Evolutionary conservation across 2,113 vertebrate genomes (phyloP).

Genomic region (Laterallus jamaicensis): DNA sequence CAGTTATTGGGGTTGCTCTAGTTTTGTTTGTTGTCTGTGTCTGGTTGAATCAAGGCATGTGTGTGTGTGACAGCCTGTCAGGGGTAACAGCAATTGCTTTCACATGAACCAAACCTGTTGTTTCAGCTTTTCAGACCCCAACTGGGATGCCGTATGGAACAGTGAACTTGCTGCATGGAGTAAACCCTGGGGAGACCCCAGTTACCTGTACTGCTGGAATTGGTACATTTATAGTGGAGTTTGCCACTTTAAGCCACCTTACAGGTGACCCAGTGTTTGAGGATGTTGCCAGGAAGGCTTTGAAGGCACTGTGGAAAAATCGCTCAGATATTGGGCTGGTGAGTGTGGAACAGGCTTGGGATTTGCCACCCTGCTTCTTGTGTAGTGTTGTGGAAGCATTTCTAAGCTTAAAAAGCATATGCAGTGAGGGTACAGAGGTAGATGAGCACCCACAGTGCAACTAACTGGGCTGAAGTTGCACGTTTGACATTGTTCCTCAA

Average conservation of each 20-base stretch:
- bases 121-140: conserved; percentile 92
- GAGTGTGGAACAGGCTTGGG: conserved; percentile 28
- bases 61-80: not conserved
- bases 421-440: not conserved
- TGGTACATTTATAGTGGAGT: conserved; percentile 97
- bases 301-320: conserved; percentile 89
- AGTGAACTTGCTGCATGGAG: conserved; percentile 90
- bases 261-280: conserved; percentile 91
- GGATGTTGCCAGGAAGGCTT: conserved; percentile 82
- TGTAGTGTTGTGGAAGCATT: not conserved
- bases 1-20: not conserved
- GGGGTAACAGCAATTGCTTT: not conserved
- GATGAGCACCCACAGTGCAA: not conserved
- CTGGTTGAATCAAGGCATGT: not conserved
- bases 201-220: conserved; percentile 97
- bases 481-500: not conserved
- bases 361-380: not conserved
- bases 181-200: conserved; percentile 91
- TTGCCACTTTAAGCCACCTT: conserved; percentile 90
- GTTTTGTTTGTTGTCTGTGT: not conserved
- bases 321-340: conserved; percentile 96
- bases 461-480: rapidly evolving
- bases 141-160: conserved; percentile 98
- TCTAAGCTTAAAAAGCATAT: not conserved
- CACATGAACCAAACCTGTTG: not conserved